These are phyloP conservation scores for Lysandra bellargus DNA, from an alignment of 2,888 invertebrate genomes.

Conservation along the genomic window DNA sequence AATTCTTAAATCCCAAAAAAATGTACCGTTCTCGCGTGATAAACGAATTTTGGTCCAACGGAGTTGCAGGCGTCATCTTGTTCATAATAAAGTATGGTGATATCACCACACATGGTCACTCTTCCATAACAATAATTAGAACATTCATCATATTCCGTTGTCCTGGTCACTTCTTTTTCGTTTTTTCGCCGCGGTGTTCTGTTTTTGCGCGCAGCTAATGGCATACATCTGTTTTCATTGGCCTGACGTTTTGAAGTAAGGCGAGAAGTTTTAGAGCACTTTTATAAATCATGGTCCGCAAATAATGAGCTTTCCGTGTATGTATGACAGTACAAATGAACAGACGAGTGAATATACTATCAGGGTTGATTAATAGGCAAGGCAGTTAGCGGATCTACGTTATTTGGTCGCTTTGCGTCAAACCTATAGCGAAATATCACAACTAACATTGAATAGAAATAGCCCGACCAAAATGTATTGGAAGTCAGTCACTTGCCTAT, in stretches of 20 bases:
- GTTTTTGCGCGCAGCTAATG: conserved; percentile 41
- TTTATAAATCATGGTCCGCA: conserved; percentile 23
- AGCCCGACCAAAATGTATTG: too few species aligned
- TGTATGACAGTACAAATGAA: neutral
- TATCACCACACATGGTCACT: too few species aligned
- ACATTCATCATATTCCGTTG: neutral
- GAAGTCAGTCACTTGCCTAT: too few species aligned
- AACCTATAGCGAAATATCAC: too few species aligned
- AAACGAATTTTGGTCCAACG: too few species aligned
- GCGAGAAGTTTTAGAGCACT: conserved; percentile 29
- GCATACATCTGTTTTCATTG: conserved; percentile 35
- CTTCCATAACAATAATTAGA: neutral
- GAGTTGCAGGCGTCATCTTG: too few species aligned
- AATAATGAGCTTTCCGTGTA: conserved; percentile 27
- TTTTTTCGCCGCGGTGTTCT: neutral
- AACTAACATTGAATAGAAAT: too few species aligned
- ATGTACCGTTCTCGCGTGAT: too few species aligned
- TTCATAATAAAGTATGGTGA: too few species aligned
- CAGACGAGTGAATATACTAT: neutral
- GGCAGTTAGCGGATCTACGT: neutral
- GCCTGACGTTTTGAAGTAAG: conserved; percentile 29
- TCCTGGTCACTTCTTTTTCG: neutral
- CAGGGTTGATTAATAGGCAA: neutral
- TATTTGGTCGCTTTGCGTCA: neutral
- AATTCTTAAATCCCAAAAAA: too few species aligned